These are phyloP conservation scores for Scolanthus callimorphus DNA, from an alignment of 92 coral and sea anemone genomes.

Conservation along the genomic window DNA sequence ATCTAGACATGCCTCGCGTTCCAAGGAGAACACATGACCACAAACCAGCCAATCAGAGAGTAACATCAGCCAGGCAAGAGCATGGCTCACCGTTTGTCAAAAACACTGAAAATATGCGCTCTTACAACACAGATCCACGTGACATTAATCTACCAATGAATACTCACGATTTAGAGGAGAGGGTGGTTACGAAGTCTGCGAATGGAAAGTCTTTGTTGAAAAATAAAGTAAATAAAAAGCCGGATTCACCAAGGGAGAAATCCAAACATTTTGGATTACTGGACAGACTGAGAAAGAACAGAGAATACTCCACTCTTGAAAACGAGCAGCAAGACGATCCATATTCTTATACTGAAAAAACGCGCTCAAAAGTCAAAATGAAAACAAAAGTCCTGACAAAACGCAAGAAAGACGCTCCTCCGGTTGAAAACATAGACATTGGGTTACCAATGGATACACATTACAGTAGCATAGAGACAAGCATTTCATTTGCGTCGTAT, in stretches of 20 bases:
- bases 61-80: too few species aligned
- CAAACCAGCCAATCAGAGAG: too few species aligned
- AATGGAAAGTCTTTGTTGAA: constrained; percentile 6
- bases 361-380: constrained; percentile 18
- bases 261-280: neutral
- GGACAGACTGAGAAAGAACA: constrained; percentile 2
- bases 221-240: neutral
- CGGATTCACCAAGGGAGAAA: neutral
- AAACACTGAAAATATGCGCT: too few species aligned
- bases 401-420: constrained; percentile 7
- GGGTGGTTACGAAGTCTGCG: constrained; percentile 1
- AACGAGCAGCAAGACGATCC: constrained; percentile 2
- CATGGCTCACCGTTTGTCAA: neutral
- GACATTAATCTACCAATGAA: neutral
- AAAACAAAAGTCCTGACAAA: constrained; percentile 37
- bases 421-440: neutral
- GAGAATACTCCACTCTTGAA: constrained; percentile 1
- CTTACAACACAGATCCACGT: neutral
- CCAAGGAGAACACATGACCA: neutral
- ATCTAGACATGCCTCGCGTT: constrained; percentile 4
- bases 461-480: constrained; percentile 38
- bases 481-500: constrained; percentile 75
- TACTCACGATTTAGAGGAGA: neutral
- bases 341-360: constrained; percentile 4
- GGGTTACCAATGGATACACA: neutral